Base-by-base conservation (phyloP, 2,113 vertebrate genomes). In the Phalacrocorax aristotelis region DNA sequence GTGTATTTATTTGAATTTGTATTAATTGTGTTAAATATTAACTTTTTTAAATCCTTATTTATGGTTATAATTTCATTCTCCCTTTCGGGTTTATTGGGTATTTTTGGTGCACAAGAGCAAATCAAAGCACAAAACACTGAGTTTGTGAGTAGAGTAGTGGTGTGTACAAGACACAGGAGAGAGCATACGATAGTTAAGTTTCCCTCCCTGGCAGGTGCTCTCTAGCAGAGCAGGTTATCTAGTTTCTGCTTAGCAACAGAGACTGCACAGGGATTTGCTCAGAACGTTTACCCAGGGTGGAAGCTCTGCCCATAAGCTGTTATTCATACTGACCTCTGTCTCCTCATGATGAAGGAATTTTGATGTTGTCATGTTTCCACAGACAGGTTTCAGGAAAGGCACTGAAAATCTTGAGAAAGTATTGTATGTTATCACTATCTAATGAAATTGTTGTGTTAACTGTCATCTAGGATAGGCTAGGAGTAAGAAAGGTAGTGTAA, bases 161-260 rank as follows among this genome's bases (percentile, higher is more conserved):
- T 88, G 23, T 65, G 38, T 61, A 29, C 34, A 62, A 69, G 57
- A 52, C 38, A 23, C 38, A 75, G 18, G 55, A 68, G 68, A 74
- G 62, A 82, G 40, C 42, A 32, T 27, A 6, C 64, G 62, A 77
- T 91, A 71, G 54, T 94, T 93, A 81, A 77, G 32, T 77, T 90
- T 94, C 42, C 20, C 29, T 83, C 82, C 80, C 71, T 88, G 92
- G 54, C 75, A 96, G 49, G 87, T 83, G 87, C 30, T 89, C 13
- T 89, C 4, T 72, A 68, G 70, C 38, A 87, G 57, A 90, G 36
- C 52, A 91, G 66, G 70, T 95, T 94, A 84, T 89, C 89, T 96
- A 40, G 23, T 83, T 95, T 93, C 89, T 91, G 84, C 89, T 66
- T 89, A 93, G 94, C 81, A 91, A 80, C 66, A 91, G 58, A 23